phyloP scores from a whole-genome alignment of 2,797 vertebrate genomes.

The Ceryle rudis region DNA sequence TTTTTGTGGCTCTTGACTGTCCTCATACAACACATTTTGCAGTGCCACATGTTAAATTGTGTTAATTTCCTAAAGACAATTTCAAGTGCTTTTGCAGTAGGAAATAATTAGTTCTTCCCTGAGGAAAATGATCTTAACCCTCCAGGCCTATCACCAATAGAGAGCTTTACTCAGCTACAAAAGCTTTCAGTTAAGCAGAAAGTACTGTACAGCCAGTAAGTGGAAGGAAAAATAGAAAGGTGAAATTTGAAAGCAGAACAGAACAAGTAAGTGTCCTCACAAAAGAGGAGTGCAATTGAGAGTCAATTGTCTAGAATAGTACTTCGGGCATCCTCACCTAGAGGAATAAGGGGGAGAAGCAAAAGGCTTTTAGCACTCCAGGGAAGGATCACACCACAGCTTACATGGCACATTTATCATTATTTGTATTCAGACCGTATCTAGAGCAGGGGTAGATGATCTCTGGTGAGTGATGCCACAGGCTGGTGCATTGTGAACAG shows the following conservation, averaged over 20 bases:
- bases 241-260: conserved; percentile 26
- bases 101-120: neutral
- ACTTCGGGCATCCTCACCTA: neutral
- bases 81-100: neutral
- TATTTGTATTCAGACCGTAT: neutral
- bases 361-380: neutral
- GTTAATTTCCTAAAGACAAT: conserved; percentile 18
- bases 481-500: neutral
- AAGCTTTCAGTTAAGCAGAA: conserved; percentile 36
- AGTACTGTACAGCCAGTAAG: neutral
- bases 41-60: neutral
- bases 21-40: neutral
- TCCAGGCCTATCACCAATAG: neutral
- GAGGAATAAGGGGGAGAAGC: neutral
- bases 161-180: neutral
- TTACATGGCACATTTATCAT: neutral
- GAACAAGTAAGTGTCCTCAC: neutral
- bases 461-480: neutral
- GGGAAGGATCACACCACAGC: neutral
- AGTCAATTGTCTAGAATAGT: neutral
- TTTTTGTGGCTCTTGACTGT: neutral
- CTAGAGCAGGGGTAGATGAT: neutral
- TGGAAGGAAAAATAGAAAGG: conserved; percentile 34
- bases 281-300: neutral
- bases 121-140: neutral